Conservation (phyloP, 2,113 vertebrate genomes). For the Monopterus albus region DNA sequence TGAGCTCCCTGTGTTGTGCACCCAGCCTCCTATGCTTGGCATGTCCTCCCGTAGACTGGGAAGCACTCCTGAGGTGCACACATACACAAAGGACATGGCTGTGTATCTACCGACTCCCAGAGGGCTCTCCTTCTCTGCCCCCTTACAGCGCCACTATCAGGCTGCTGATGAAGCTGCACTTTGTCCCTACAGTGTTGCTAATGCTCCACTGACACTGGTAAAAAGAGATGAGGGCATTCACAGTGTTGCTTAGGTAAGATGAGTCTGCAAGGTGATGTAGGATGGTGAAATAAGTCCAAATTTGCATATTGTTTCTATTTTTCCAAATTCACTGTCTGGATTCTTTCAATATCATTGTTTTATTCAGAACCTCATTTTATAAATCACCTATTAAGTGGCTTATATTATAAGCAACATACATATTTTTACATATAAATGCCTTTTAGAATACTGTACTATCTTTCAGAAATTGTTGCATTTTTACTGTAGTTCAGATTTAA, state of each 20-base stretch:
- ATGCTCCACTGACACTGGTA: constrained; percentile 42
- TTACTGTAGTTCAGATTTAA: background rate
- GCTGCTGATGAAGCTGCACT: constrained; percentile 57
- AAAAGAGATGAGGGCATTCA: constrained; percentile 32
- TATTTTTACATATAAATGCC: background rate
- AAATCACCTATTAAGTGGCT: no score
- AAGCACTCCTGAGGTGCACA: constrained; percentile 13
- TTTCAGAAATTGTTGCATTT: no score
- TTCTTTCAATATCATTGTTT: background rate
- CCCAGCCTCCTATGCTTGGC: constrained; percentile 52
- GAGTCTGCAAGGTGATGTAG: background rate
- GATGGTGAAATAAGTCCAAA: background rate
- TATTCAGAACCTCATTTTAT: background rate
- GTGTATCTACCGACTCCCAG: constrained; percentile 36
- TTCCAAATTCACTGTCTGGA: background rate
- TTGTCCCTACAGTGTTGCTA: constrained; percentile 31
- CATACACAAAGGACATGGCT: constrained; percentile 9
- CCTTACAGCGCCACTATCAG: constrained; percentile 41
- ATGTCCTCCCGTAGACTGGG: constrained; percentile 47
- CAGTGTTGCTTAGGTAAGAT: constrained; percentile 14
- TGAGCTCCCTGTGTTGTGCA: constrained; percentile 66
- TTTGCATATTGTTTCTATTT: background rate
- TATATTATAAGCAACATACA: background rate
- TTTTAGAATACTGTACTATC: background rate
- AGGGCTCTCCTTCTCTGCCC: constrained; percentile 53